Conservation (phyloP, 2,888 invertebrate genomes). For the Apotomis capreana region DNA sequence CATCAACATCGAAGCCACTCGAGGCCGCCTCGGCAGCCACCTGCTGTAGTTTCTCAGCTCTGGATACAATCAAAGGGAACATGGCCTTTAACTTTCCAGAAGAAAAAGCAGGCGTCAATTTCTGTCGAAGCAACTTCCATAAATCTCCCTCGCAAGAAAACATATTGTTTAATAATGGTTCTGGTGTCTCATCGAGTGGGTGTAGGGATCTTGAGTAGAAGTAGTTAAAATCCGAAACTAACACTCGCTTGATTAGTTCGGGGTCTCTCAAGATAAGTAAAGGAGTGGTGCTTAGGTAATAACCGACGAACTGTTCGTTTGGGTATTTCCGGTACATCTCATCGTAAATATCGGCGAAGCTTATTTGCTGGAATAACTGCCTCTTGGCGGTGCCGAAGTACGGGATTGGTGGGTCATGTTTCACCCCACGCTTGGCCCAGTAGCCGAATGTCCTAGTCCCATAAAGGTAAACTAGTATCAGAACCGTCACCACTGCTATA, state of each 20-base stretch:
- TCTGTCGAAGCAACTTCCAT: not conserved
- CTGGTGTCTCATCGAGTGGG: not conserved
- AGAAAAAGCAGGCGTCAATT: slow-evolving; percentile 25
- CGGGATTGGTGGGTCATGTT: not conserved
- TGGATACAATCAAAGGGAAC: slow-evolving; percentile 43
- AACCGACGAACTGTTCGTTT: not conserved
- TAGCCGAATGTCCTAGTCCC: not conserved
- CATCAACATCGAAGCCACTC: not conserved
- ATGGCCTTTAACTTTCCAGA: slow-evolving; percentile 44
- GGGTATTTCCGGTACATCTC: not conserved
- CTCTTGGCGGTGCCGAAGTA: not conserved
- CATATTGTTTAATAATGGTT: not conserved
- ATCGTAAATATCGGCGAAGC: not conserved
- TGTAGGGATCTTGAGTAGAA: not conserved
- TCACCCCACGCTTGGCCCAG: not conserved
- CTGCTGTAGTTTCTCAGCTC: slow-evolving; percentile 4
- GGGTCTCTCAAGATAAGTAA: not conserved
- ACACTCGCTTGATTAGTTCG: not conserved
- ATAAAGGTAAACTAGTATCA: not conserved
- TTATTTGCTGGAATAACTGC: not conserved
- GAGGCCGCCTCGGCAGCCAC: not conserved
- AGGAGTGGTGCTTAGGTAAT: not conserved
- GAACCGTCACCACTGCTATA: not conserved
- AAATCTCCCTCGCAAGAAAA: not conserved
- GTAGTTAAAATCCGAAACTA: not conserved